Conservation (phyloP, 1,140 invertebrate genomes). For the Megalopta genalis region DNA sequence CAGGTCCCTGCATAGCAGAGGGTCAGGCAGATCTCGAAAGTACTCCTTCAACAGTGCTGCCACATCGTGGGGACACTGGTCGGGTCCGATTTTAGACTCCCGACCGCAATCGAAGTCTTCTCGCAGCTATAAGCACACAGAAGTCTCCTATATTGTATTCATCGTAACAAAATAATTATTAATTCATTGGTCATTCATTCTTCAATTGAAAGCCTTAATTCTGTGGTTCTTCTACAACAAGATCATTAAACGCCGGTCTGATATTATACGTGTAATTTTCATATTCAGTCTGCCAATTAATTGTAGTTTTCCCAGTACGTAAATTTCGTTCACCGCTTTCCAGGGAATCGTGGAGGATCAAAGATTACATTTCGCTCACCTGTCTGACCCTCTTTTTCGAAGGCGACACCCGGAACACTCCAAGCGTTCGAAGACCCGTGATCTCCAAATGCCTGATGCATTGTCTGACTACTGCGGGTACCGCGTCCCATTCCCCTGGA, state of each 20-base stretch:
- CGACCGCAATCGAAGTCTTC: conserved; percentile 94
- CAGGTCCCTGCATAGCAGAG: conserved; percentile 92
- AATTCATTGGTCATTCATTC: too few species aligned
- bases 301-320: too few species aligned
- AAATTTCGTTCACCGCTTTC: too few species aligned
- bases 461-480: conserved; percentile 87
- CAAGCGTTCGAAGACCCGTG: conserved; percentile 90
- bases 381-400: conserved; percentile 95
- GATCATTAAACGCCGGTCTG: too few species aligned
- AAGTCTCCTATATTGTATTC: not conserved
- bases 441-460: conserved; percentile 90
- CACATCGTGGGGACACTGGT: conserved; percentile 95
- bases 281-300: too few species aligned
- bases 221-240: too few species aligned
- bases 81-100: conserved; percentile 87
- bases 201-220: too few species aligned
- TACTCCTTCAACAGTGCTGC: conserved; percentile 96
- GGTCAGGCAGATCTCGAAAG: conserved; percentile 95
- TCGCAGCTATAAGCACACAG: conserved; percentile 85
- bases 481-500: conserved; percentile 77
- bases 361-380: conserved; percentile 80
- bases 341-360: too few species aligned
- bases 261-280: too few species aligned
- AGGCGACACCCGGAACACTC: conserved; percentile 93
- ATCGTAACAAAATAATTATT: too few species aligned